phyloP scores from a whole-genome alignment of 2,797 vertebrate species.

The Adrianichthys oophorus region DNA sequence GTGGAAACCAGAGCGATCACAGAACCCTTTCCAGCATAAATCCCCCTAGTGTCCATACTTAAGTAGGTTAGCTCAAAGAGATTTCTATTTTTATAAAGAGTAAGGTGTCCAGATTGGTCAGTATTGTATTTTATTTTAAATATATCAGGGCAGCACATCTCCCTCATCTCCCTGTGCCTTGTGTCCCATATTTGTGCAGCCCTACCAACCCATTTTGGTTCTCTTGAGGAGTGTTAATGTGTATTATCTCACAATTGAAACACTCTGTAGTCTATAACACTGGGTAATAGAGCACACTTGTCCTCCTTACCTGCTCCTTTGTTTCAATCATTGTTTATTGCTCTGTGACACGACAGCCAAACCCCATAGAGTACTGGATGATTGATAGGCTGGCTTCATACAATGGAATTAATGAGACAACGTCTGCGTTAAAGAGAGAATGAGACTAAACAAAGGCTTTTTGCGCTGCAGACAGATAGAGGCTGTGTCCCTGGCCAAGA shows the following conservation, averaged over 20 bases:
- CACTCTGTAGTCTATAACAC: slow-evolving; percentile 37
- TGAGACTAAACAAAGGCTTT: not conserved
- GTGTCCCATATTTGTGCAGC: slow-evolving; percentile 28
- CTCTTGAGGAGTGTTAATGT: slow-evolving; percentile 23
- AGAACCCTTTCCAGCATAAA: not conserved
- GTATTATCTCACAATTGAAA: slow-evolving; percentile 25
- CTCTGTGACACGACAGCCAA: slow-evolving; percentile 40
- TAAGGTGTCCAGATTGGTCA: not conserved
- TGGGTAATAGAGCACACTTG: slow-evolving; percentile 35
- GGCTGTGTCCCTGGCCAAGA: not conserved
- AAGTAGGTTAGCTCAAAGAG: not conserved
- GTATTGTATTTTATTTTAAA: slow-evolving; percentile 3
- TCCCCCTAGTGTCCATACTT: not conserved
- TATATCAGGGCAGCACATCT: not conserved
- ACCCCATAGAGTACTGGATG: slow-evolving; percentile 22
- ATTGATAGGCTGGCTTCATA: slow-evolving; percentile 30
- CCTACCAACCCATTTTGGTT: slow-evolving; percentile 6
- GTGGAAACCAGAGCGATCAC: no score
- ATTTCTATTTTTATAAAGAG: not conserved
- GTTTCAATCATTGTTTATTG: slow-evolving; percentile 60
- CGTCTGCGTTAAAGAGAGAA: not conserved
- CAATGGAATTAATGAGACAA: not conserved
- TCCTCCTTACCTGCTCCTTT: slow-evolving; percentile 43
- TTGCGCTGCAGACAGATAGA: not conserved
- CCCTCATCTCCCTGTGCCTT: slow-evolving; percentile 9